These are phyloP conservation scores for Gallinago stenura DNA, from an alignment of 2,797 vertebrate genomes.

Conservation along the genomic window DNA sequence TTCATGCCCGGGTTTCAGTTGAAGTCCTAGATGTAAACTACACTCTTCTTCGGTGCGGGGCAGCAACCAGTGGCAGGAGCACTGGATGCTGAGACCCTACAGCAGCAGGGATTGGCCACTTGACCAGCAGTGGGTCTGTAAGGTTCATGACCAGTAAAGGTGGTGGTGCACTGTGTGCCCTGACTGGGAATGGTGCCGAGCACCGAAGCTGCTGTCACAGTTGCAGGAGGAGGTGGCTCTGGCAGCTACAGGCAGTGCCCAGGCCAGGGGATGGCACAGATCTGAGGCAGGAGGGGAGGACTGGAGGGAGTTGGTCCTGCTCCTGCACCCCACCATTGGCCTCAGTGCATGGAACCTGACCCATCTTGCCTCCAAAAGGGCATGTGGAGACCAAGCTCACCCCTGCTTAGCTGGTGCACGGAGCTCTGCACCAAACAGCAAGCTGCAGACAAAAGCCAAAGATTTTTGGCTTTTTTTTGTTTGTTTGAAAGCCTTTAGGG, in stretches of 20 bases:
- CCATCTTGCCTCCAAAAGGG: background rate
- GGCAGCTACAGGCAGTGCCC: background rate
- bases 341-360: background rate
- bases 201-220: background rate
- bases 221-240: background rate
- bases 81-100: background rate
- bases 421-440: background rate
- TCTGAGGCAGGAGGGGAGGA: background rate
- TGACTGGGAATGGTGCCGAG: background rate
- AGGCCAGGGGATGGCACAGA: background rate
- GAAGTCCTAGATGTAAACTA: background rate
- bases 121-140: background rate
- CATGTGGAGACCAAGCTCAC: background rate
- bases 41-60: background rate
- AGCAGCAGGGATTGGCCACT: background rate
- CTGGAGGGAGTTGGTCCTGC: fast-evolving
- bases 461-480: too few species aligned
- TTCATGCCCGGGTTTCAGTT: conserved; percentile 49
- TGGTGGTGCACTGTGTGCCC: background rate
- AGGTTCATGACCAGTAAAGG: background rate
- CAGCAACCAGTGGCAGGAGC: background rate
- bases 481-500: background rate
- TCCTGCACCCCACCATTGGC: fast-evolving
- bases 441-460: background rate
- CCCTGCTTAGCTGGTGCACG: background rate